Evolutionary conservation across 2,797 vertebrate genomes (phyloP).

Genomic region (Leptatherina wallacei): DNA sequence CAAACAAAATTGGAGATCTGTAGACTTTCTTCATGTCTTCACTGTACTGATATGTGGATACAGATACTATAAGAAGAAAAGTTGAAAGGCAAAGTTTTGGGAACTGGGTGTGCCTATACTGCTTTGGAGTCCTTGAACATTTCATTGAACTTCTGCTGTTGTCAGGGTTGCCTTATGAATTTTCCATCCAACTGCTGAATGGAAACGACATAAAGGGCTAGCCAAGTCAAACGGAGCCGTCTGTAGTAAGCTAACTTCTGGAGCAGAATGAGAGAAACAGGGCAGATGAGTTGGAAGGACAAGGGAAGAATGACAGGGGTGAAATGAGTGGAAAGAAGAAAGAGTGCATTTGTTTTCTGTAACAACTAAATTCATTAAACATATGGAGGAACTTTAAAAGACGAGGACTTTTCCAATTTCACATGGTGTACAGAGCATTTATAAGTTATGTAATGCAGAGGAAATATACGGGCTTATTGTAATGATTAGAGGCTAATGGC

Average conservation of each 20-base stretch:
- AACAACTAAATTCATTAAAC: constrained; percentile 38
- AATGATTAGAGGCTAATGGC: constrained; percentile 10
- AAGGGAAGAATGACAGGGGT: constrained; percentile 21
- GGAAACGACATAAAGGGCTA: constrained; percentile 65
- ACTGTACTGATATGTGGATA: constrained; percentile 5
- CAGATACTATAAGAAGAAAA: neutral
- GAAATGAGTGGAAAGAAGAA: constrained; percentile 43
- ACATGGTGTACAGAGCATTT: constrained; percentile 7
- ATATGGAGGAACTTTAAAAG: constrained; percentile 45
- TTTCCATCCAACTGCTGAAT: constrained; percentile 73
- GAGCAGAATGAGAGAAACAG: constrained; percentile 44
- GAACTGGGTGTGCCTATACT: constrained; percentile 39
- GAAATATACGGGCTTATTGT: constrained; percentile 9
- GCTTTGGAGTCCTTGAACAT: constrained; percentile 47
- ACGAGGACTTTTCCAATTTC: constrained; percentile 30
- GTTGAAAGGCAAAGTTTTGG: neutral
- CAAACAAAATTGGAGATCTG: neutral
- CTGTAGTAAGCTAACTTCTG: constrained; percentile 55
- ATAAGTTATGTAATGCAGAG: constrained; percentile 22
- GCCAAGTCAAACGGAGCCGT: constrained; percentile 53
- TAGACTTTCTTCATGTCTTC: neutral
- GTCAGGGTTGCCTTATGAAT: constrained; percentile 67
- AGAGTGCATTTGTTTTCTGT: constrained; percentile 57
- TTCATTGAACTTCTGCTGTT: constrained; percentile 53
- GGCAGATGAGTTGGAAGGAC: constrained; percentile 27